Percentiles rank a stretch among this genome's conserved stretches.
Evolutionary conservation across 2,113 vertebrate species (phyloP).

Genomic region (Desmodus rotundus): DNA sequence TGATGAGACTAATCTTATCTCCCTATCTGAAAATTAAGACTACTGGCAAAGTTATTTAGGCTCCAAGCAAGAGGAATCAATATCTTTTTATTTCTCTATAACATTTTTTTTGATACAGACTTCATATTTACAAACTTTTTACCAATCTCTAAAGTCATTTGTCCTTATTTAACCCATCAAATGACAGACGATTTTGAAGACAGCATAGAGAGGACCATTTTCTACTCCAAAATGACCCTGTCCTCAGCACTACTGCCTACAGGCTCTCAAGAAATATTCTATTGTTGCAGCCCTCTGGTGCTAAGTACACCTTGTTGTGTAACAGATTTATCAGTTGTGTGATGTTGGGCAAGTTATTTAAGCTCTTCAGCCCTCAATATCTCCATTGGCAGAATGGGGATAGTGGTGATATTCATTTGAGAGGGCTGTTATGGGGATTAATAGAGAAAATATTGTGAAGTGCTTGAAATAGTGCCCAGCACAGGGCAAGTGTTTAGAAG

Average conservation of each 20-base stretch:
- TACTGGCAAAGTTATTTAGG: constrained; percentile 20
- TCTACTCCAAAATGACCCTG: neutral
- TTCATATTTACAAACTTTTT: neutral
- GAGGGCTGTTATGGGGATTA: neutral
- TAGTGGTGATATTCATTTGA: neutral
- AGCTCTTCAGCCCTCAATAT: neutral
- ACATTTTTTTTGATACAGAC: neutral
- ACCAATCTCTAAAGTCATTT: neutral
- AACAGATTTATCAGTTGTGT: neutral
- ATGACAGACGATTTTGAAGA: neutral
- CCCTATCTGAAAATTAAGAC: neutral
- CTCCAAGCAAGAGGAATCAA: neutral
- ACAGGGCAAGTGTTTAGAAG: neutral
- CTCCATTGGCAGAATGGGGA: neutral
- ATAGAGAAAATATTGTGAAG: neutral
- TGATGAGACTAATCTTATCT: constrained; percentile 49
- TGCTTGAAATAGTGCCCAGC: neutral
- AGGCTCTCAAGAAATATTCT: neutral
- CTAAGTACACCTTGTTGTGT: neutral
- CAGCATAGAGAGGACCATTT: neutral
- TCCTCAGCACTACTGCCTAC: neutral
- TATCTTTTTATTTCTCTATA: neutral
- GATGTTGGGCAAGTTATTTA: neutral
- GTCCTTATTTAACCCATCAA: neutral
- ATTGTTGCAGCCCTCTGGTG: neutral